These are phyloP conservation scores for Megalops atlanticus DNA, from an alignment of 2,113 vertebrate species.

Conservation along the genomic window DNA sequence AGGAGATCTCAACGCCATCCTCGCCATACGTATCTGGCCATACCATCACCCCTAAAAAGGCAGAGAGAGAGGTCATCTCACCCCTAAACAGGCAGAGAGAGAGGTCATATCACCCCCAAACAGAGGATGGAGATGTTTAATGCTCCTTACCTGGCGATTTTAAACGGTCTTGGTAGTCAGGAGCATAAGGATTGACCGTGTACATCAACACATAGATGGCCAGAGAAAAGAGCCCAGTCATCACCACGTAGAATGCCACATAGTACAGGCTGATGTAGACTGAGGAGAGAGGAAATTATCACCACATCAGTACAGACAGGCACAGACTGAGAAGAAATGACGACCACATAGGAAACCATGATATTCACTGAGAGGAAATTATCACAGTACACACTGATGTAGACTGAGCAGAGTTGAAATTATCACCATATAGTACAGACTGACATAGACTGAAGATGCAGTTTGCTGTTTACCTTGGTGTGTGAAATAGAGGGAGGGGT, in stretches of 20 bases:
- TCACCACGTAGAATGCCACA: slow-evolving; percentile 83
- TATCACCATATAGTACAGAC: no score
- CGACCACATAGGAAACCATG: no score
- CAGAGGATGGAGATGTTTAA: background rate
- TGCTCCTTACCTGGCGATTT: slow-evolving; percentile 78
- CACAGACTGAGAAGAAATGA: background rate
- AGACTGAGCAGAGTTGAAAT: no score
- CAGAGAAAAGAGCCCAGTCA: slow-evolving; percentile 76
- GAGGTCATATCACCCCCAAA: background rate
- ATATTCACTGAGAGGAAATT: no score
- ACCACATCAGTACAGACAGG: background rate
- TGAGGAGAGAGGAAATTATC: slow-evolving; percentile 51
- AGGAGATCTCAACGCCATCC: slow-evolving; percentile 73
- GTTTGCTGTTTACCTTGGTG: no score
- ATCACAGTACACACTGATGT: no score
- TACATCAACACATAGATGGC: slow-evolving; percentile 79
- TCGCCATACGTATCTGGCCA: slow-evolving; percentile 78
- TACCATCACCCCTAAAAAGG: slow-evolving; percentile 76
- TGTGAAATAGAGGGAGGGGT: no score
- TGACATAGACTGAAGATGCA: no score
- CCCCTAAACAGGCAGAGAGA: background rate
- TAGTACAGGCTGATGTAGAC: slow-evolving; percentile 92
- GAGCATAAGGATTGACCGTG: slow-evolving; percentile 78
- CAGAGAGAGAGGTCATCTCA: background rate
- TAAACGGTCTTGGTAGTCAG: slow-evolving; percentile 84